Conservation (phyloP, 35 echinoderm and acorn worm species). For the Diadema setosum region DNA sequence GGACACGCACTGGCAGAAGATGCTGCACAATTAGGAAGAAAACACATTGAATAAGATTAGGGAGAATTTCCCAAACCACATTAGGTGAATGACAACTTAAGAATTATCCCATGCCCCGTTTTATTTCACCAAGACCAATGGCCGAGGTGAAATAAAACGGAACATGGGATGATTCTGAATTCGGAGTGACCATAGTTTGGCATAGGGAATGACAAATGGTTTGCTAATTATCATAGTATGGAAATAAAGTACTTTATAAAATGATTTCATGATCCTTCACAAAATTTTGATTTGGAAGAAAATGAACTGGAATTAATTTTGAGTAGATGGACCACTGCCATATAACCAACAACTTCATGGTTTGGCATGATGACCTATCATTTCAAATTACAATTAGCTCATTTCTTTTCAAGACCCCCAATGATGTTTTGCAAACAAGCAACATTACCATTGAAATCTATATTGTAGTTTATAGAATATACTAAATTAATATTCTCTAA, state of each 20-base stretch:
- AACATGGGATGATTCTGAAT: too few species aligned
- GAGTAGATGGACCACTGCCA: neutral
- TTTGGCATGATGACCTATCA: neutral
- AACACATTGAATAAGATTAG: neutral
- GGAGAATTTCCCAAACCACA: neutral
- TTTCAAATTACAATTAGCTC: neutral
- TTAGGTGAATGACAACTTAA: too few species aligned
- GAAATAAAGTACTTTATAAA: too few species aligned
- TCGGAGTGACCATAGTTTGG: too few species aligned
- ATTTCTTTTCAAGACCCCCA: neutral
- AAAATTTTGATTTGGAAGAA: too few species aligned
- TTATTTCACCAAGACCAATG: neutral
- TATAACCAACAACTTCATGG: neutral
- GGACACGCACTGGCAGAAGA: neutral
- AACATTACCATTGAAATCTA: neutral
- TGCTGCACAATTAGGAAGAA: neutral
- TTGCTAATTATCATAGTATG: too few species aligned
- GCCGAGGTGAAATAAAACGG: neutral
- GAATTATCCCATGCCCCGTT: neutral
- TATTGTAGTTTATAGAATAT: neutral
- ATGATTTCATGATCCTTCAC: too few species aligned
- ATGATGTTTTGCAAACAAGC: neutral
- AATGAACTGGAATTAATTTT: too few species aligned
- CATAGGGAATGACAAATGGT: too few species aligned
- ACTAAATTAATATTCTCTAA: neutral